Base-by-base conservation (phyloP, 2,888 invertebrate genomes). In the Dusona sp. region DNA sequence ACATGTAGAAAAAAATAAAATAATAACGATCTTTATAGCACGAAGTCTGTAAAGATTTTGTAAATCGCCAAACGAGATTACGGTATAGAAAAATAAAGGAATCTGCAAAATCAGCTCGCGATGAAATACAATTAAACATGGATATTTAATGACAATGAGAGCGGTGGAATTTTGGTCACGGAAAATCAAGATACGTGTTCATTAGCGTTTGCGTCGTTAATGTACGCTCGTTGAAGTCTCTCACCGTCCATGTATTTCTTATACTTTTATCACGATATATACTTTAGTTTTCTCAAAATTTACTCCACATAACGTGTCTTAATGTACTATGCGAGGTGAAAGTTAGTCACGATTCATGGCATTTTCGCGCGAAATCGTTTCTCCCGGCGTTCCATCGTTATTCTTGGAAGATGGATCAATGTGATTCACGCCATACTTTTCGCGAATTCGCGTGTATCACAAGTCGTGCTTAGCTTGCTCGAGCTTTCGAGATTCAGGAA, bases 391-490 rank as follows among this genome's bases (percentile, higher is more conserved):
- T 83, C 64, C 77, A 80, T 89, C 88, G 86, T 89, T 89, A 89
- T 90, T 89, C 89, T 89, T 88, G 87, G 89, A 78, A 88, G 84
- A 87, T 79, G 57, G 79, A 79, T 79, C 79, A 79, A 88, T 87
- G 75, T 83, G 87, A 88, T 88, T 88, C 87, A 86, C 84, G 85
- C 75, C 64, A 75, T 74, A 48, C 67, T 57, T 84, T 87, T 81
- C 70, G 70, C 79, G 83, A 77, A 79, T 72, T 73, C 67, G 67
- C 65, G 77, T 42, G 64, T 64, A 68, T 16, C 61, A 16, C 29
- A 61, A 70, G 16, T 77, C 45, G 57, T 48, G 61, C 29, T 16
- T 13, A 73, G 72, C 73, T 75, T 38, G 3, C n/a, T 19, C 29
- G 65, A 77, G 65, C 61, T 74, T 74, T 13, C 57, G 57, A 38